phyloP scores from a whole-genome alignment of 2,113 vertebrate genomes.

The Phalacrocorax pelagicus region DNA sequence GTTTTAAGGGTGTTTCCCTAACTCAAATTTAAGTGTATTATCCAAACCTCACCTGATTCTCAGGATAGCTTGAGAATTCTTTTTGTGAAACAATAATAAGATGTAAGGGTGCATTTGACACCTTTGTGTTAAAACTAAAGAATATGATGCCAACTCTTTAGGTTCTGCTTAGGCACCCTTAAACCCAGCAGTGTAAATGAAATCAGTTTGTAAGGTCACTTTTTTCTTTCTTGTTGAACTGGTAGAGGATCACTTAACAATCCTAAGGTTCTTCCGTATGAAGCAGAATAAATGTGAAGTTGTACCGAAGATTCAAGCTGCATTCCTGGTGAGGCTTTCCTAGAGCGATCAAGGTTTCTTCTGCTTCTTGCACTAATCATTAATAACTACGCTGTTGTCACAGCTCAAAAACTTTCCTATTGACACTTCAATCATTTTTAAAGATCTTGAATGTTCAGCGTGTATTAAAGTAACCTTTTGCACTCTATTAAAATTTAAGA shows the following conservation, averaged over 20 bases:
- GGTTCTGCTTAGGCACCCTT: not conserved
- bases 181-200: not conserved
- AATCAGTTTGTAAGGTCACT: not conserved
- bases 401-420: constrained; percentile 79
- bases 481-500: constrained; percentile 84
- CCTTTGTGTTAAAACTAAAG: not conserved
- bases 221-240: not conserved
- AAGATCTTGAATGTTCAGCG: constrained; percentile 76
- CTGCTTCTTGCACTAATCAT: constrained; percentile 76
- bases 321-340: constrained; percentile 59
- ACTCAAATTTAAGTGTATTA: not conserved
- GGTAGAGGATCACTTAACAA: not conserved
- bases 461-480: constrained; percentile 79
- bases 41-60: not conserved
- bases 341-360: constrained; percentile 50
- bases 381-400: constrained; percentile 77
- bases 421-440: constrained; percentile 79
- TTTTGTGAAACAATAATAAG: not conserved
- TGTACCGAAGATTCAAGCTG: constrained; percentile 8
- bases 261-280: not conserved
- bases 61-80: not conserved
- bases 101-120: not conserved
- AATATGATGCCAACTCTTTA: not conserved
- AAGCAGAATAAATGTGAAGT: constrained; percentile 29
- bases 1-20: not conserved